Base-by-base conservation (phyloP, 2,113 vertebrate genomes). In the Brachypodius melanocephalos region DNA sequence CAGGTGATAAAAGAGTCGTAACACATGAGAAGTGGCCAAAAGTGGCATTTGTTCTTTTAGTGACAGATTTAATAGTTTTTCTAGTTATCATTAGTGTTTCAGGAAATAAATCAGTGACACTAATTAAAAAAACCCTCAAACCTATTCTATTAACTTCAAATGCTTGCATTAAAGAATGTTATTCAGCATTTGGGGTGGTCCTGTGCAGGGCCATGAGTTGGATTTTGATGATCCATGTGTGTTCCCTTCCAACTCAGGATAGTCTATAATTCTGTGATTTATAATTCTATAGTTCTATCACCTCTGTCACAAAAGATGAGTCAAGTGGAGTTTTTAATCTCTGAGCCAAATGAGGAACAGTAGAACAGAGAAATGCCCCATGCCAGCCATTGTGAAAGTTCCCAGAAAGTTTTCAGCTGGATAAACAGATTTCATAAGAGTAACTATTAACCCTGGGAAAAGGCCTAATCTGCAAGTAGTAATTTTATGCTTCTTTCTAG, bases 371-470 rank as follows among this genome's bases (percentile, higher is more conserved):
- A 85, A 89, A 31, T 6, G 20, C 5, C 16, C 15, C 57, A 28
- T 1, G 3, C 22, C 24, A 66, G 74, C 12, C 54, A 32, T 51
- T 88, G 58, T 5, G 3, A 88, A 89, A 79, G 17, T 28, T 90
- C 55, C 26, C 8, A 5, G 55, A 91, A 89, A 43, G 38, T 82
- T 83, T 96, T 96, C 63, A 88, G 63, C 54, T 89, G 71, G 34
- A 82, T 80, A 88, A 93, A 88, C 82, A 91, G 43, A 93, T 88
- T 86, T 84, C 88, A 25, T 86, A 63, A 77, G 71, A 88, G 36
- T 38, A 62, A 92, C 61, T 69, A 26, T 69, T 54, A 94, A 85
- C 62, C 42, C 32, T 45, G 12, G 12, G 54, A 73, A 89, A 78
- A 61, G 38, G 55, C 58, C 0, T 0, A 76, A n/a, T 66, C 48